A percentile compares a stretch with the other conserved stretches of the same genome.
phyloP scores from a whole-genome alignment of 2,113 vertebrate species.

The Pelobates fuscus region DNA sequence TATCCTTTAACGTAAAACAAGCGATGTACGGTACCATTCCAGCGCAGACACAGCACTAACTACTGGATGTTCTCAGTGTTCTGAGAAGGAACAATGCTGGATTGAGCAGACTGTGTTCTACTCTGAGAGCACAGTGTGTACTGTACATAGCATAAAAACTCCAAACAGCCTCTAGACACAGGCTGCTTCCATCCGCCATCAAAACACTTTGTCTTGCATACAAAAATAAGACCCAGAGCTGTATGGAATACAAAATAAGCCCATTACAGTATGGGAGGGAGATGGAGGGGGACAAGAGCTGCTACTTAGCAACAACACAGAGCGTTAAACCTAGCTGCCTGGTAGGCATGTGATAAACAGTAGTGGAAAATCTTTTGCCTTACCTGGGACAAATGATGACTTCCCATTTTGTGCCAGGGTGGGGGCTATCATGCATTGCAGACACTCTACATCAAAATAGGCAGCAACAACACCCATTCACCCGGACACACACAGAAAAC shows the following conservation, averaged over 20 bases:
- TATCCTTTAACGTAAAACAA: background rate
- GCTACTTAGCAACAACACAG: constrained; percentile 98
- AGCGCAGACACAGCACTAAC: constrained; percentile 26
- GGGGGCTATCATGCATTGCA: background rate
- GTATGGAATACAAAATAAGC: constrained; percentile 97
- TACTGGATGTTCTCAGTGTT: constrained; percentile 38
- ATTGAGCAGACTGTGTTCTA: constrained; percentile 89
- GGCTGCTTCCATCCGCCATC: constrained; percentile 96
- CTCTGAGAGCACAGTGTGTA: constrained; percentile 91
- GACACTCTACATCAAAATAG: background rate
- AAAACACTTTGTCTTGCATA: constrained; percentile 99
- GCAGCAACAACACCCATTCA: too few species aligned
- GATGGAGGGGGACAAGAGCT: constrained; percentile 53
- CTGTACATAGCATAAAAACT: constrained; percentile 97
- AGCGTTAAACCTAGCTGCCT: constrained; percentile 86
- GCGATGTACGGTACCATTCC: constrained; percentile 19
- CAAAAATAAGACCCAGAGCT: constrained; percentile 95
- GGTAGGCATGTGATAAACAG: constrained; percentile 85
- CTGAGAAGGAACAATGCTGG: constrained; percentile 73
- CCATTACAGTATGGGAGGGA: constrained; percentile 89
- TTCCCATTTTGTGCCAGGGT: constrained; percentile 12
- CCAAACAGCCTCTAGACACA: constrained; percentile 93
- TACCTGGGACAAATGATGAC: constrained; percentile 37
- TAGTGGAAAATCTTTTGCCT: constrained; percentile 55
- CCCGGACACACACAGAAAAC: too few species aligned